A percentile compares a stretch with the other conserved stretches of the same genome.
phyloP scores from a whole-genome alignment of 2,113 vertebrate genomes.

The Proterorhinus semilunaris region DNA sequence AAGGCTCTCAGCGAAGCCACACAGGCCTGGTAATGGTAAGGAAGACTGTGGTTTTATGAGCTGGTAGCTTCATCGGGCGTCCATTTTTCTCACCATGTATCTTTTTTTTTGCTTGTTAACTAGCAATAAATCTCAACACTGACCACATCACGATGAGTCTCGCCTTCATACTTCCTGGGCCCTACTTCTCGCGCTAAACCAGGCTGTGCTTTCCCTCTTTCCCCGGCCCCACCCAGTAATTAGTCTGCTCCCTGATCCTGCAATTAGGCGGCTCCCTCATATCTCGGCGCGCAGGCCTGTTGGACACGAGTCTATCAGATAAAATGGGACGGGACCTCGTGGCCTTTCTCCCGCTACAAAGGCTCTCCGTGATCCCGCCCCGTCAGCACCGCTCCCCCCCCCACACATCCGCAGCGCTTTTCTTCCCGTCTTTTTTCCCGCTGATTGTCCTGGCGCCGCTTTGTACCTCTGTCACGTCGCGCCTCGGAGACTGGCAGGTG shows the following conservation, averaged over 20 bases:
- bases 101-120: too few relatives aligned
- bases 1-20: too few relatives aligned
- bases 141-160: too few relatives aligned
- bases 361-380: not conserved
- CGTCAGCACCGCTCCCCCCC: not conserved
- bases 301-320: slow-evolving; percentile 3
- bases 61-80: too few relatives aligned
- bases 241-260: not conserved
- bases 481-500: not conserved
- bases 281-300: not conserved
- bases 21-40: too few relatives aligned
- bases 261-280: not conserved
- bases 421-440: not conserved
- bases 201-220: not conserved
- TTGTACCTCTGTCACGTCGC: not conserved
- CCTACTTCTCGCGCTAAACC: not conserved
- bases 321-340: not conserved
- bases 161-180: too few relatives aligned
- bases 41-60: too few relatives aligned
- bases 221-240: not conserved
- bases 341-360: not conserved
- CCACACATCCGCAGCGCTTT: not conserved
- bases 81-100: too few relatives aligned
- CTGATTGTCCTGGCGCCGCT: not conserved
- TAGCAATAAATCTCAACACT: too few relatives aligned